phyloP scores from a whole-genome alignment of 2,113 vertebrate species.

The Pituophis catenifer region DNA sequence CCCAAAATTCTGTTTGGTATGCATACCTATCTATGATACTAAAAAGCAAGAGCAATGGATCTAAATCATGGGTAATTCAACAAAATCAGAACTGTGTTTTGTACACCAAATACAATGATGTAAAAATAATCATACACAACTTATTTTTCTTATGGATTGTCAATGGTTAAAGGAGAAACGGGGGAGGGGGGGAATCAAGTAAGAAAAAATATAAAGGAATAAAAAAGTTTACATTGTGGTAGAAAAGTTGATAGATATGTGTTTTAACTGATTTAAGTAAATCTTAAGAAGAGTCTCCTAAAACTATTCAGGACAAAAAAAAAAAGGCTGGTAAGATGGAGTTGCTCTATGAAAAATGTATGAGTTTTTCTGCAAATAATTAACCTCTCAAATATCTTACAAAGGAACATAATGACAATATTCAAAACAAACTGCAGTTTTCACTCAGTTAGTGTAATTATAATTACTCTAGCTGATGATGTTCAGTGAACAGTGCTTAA shows the following conservation, averaged over 20 bases:
- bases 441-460: background rate
- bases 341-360: background rate
- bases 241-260: conserved; percentile 9
- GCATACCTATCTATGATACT: background rate
- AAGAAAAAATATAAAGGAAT: background rate
- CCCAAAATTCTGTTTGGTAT: background rate
- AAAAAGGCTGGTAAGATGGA: background rate
- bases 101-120: background rate
- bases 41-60: background rate
- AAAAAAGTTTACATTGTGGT: background rate
- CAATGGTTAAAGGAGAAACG: background rate
- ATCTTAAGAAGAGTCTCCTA: no score
- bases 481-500: background rate
- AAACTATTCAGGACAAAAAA: background rate
- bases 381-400: background rate
- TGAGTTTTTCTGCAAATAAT: background rate
- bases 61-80: background rate
- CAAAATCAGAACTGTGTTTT: background rate
- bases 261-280: conserved; percentile 38
- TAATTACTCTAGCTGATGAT: background rate
- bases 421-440: background rate
- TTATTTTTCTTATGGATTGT: background rate
- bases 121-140: background rate
- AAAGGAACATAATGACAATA: background rate
- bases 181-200: background rate